Conservation (phyloP, 2,888 invertebrate genomes). For the Acanthopleura granulata region DNA sequence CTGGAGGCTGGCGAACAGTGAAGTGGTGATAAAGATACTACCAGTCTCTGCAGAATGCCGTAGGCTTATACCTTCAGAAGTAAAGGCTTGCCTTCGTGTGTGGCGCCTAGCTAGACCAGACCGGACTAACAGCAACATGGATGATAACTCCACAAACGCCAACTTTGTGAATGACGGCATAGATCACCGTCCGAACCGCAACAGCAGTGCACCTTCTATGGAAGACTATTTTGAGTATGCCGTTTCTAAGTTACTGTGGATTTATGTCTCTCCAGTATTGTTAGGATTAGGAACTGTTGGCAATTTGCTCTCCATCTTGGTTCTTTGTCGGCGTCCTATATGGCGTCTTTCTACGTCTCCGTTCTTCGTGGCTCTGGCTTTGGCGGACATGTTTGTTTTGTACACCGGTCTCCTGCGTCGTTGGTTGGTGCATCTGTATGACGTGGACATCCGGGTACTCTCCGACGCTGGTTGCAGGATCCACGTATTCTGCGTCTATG, state of each 20-base stretch:
- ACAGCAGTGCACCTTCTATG: background rate
- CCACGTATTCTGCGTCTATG: constrained; percentile 29
- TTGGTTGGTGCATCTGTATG: constrained; percentile 32
- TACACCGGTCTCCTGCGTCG: constrained; percentile 31
- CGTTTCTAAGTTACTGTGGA: background rate
- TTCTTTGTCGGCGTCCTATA: background rate
- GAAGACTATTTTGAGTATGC: background rate
- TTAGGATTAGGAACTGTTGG: background rate
- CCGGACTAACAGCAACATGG: no score
- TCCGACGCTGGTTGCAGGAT: constrained; percentile 29
- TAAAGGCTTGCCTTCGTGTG: no score
- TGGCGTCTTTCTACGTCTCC: constrained; percentile 11
- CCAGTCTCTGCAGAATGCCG: no score
- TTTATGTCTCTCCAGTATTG: constrained; percentile 2
- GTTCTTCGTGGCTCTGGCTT: constrained; percentile 29
- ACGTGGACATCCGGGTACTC: constrained; percentile 26
- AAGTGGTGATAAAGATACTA: no score
- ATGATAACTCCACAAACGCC: no score
- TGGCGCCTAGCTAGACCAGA: no score
- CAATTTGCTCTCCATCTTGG: background rate
- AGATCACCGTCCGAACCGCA: no score
- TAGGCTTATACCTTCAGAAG: no score
- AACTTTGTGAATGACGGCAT: no score
- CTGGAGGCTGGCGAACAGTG: no score
- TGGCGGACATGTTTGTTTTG: constrained; percentile 35